Conservation (phyloP, 2,797 vertebrate species). For the Spinus pinus region DNA sequence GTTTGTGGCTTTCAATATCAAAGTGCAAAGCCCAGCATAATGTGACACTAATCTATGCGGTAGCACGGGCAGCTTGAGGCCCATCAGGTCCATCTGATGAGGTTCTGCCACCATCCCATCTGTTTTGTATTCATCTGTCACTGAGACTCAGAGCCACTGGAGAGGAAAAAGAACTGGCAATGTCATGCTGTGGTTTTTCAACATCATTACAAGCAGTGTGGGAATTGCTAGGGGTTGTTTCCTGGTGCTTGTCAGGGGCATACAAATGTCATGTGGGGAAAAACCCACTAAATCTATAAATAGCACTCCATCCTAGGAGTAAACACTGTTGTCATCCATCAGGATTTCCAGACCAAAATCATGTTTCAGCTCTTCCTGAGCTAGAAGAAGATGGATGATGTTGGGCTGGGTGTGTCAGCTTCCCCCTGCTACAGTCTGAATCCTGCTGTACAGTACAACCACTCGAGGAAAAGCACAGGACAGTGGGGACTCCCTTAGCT, state of each 20-base stretch:
- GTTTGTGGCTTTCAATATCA: not conserved
- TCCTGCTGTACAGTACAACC: not conserved
- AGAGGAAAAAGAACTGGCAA: not conserved
- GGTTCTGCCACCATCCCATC: slow-evolving; percentile 10
- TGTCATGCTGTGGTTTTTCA: not conserved
- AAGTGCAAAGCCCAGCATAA: not conserved
- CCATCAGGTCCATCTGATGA: not conserved
- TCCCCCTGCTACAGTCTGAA: accelerated
- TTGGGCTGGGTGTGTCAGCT: not conserved
- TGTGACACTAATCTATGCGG: not conserved
- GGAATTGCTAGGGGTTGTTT: not conserved
- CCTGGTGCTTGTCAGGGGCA: not conserved
- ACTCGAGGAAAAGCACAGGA: accelerated
- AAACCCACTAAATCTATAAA: not conserved
- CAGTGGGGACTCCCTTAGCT: not conserved
- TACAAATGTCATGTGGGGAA: not conserved
- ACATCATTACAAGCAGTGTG: not conserved
- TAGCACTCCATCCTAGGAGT: not conserved
- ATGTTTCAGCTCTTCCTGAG: not conserved
- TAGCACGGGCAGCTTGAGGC: not conserved
- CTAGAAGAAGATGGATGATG: not conserved
- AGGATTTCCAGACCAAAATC: accelerated
- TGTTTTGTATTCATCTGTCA: slow-evolving; percentile 34
- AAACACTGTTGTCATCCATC: not conserved
- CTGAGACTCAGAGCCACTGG: not conserved